These are phyloP conservation scores for Pollachius pollachius DNA, from an alignment of 2,113 vertebrate species.

Conservation along the genomic window DNA sequence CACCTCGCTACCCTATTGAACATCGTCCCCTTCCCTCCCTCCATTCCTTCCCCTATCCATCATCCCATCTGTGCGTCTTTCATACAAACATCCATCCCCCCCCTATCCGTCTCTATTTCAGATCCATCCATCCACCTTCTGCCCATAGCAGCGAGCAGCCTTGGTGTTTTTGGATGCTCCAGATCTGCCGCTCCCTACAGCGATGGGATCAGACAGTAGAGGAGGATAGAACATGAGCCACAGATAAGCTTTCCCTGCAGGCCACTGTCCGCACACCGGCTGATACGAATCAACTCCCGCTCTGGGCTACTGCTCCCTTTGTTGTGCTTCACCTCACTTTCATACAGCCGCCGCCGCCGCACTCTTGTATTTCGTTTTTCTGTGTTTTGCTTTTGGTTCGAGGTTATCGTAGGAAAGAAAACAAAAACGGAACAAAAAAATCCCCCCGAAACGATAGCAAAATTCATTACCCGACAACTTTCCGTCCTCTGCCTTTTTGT, in stretches of 20 bases:
- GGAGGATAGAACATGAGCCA: conserved; percentile 53
- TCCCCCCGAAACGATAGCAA: conserved; percentile 32
- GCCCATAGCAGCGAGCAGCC: background rate
- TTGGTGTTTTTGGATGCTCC: conserved; percentile 14
- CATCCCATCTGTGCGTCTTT: background rate
- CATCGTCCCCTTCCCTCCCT: background rate
- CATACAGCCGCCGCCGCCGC: conserved; percentile 27
- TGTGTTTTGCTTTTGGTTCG: background rate
- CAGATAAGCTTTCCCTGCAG: conserved; percentile 64
- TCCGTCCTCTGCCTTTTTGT: conserved; percentile 15
- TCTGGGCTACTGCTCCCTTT: conserved; percentile 54
- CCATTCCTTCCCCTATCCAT: background rate
- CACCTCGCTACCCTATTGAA: too few species aligned
- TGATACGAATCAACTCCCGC: conserved; percentile 69
- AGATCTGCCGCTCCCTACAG: conserved; percentile 43
- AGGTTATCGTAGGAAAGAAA: background rate
- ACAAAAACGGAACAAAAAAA: too few species aligned
- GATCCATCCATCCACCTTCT: conserved; percentile 20
- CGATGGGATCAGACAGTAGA: conserved; percentile 46
- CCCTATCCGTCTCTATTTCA: background rate
- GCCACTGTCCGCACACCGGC: conserved; percentile 65
- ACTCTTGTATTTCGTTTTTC: conserved; percentile 40
- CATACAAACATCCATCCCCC: background rate
- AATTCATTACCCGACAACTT: conserved; percentile 37
- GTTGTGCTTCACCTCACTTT: conserved; percentile 44